Base-by-base conservation (phyloP, 1,140 invertebrate genomes). In the Pseudomyrmex cubaensis region DNA sequence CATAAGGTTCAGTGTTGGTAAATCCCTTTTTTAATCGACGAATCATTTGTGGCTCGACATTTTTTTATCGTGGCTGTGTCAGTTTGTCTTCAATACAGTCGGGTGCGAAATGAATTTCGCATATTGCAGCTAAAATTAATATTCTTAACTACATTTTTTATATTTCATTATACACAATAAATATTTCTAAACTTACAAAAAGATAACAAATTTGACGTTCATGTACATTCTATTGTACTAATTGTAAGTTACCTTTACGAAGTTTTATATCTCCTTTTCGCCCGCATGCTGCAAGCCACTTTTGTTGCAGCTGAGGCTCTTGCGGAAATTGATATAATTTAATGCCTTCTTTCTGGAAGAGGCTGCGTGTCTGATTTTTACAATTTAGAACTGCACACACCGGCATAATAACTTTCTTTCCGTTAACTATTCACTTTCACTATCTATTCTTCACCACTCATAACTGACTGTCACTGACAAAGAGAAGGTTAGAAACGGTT, bases 111-210 rank as follows among this genome's bases (percentile, higher is more conserved):
- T 66, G 35, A 4, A 66, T 48, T 66, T 64, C 63, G 17, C 63
- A 64, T 64, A 64, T 64, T 64, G 15, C 9, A 12, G 35, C 63
- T 64, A 12, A 64, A 64, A 54, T 4, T 54, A 64, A 35, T 25
- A 25, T 25, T 4, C 2, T 25, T 25, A 3, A 25, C 25, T 25
- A 25, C 25, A 25, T 25, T 25, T 20, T 20, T 20, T 20, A 25
- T 20, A 25, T 25, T 25, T 25, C 25, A 25, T 62, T 25, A 22
- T 25, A 25, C 59, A 25, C 59, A 25, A 62, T 62, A 62, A 62
- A 25, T 5, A 13, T 1, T 25, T 62, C 0, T 25, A 1, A 13
- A 62, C 20, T 57, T 17, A 56, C 15, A 17, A 56, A 56, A n/a
- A 56, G 20, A 20, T 20, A 20, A n/a, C n/a, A n/a, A 62, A 62